A percentile compares a stretch with the other conserved stretches of the same genome.
Evolutionary conservation across 2,888 invertebrate genomes (phyloP).

Genomic region (Cosmia pyralina): DNA sequence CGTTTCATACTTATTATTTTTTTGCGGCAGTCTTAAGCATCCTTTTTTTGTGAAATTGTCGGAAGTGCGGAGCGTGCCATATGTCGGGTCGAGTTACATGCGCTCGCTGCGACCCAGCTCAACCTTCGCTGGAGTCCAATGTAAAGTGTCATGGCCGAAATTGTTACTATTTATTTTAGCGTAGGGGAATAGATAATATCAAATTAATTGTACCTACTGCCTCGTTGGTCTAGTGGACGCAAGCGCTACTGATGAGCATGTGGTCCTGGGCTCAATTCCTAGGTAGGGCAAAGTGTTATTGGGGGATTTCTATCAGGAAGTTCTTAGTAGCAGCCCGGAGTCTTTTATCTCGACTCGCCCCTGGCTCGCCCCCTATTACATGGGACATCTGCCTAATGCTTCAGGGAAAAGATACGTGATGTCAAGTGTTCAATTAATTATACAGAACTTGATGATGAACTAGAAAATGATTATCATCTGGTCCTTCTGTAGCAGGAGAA

Average conservation of each 20-base stretch:
- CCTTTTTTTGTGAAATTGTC: conserved; percentile 81
- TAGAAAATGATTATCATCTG: not conserved
- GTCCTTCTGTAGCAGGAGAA: not conserved
- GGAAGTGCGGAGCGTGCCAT: conserved; percentile 88
- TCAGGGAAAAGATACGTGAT: too few relatives aligned
- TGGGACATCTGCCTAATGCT: too few relatives aligned
- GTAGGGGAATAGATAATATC: not conserved
- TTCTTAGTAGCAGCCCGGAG: too few relatives aligned
- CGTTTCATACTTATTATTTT: conserved; percentile 53
- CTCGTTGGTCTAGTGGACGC: not conserved
- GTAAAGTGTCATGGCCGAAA: conserved; percentile 34
- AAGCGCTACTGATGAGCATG: not conserved
- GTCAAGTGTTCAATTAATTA: not conserved
- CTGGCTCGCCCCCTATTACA: too few relatives aligned
- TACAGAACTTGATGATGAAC: too few relatives aligned
- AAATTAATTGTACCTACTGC: not conserved
- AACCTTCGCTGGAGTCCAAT: conserved; percentile 25
- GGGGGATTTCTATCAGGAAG: too few relatives aligned
- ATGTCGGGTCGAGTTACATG: conserved; percentile 81
- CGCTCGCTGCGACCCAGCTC: conserved; percentile 62
- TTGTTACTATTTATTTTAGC: conserved; percentile 7
- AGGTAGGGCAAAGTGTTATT: too few relatives aligned
- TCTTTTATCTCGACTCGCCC: too few relatives aligned
- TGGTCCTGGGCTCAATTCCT: too few relatives aligned
- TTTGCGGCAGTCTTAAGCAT: conserved; percentile 65